Evolutionary conservation across 2,113 vertebrate genomes (phyloP).

Genomic region (Protobothrops flavoviridis): DNA sequence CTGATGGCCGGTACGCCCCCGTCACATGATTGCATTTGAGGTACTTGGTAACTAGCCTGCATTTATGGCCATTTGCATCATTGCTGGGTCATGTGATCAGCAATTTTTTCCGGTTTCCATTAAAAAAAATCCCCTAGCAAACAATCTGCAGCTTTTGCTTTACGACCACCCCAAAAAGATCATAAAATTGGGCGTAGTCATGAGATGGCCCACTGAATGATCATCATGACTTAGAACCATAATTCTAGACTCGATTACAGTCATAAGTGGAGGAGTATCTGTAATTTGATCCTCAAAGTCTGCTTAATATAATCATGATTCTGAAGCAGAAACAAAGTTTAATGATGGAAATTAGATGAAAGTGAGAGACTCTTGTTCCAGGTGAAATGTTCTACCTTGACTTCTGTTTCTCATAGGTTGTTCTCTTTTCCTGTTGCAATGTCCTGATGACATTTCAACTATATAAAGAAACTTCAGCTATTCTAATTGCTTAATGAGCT

Average conservation of each 20-base stretch:
- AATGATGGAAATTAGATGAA: background rate
- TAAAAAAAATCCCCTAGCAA: background rate
- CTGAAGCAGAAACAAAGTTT: conserved; percentile 55
- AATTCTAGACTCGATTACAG: background rate
- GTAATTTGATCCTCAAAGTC: conserved; percentile 71
- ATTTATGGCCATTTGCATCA: background rate
- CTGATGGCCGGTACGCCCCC: background rate
- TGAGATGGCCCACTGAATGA: background rate
- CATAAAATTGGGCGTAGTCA: background rate
- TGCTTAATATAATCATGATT: conserved; percentile 49
- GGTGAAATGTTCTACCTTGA: conserved; percentile 74
- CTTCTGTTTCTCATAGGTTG: conserved; percentile 63
- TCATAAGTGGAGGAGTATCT: background rate
- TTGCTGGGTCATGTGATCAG: background rate
- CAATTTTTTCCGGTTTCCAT: background rate
- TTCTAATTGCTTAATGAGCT: background rate
- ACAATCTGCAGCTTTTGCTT: background rate
- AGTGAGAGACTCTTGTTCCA: conserved; percentile 52
- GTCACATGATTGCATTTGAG: background rate
- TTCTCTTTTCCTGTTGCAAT: conserved; percentile 38
- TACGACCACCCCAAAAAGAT: background rate
- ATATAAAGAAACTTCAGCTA: background rate
- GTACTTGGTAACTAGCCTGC: background rate
- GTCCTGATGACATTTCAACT: conserved; percentile 17
- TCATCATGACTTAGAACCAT: background rate